A percentile compares a stretch with the other conserved stretches of the same genome.
Conservation (phyloP, 35 echinoderm and acorn worm genomes). For the Holothuria glaberrima region DNA sequence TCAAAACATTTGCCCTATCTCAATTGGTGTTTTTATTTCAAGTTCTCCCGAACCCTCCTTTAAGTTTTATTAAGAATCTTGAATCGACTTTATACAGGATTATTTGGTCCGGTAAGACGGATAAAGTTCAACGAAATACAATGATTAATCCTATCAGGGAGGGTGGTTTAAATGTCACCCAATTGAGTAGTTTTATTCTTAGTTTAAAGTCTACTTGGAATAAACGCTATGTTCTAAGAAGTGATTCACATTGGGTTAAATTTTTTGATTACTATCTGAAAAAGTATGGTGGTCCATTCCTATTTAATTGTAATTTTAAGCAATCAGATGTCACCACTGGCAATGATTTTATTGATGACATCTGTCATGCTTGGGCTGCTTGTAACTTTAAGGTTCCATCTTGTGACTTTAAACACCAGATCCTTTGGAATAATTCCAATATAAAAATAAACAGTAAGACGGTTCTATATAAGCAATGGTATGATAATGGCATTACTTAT, state of each 20-base stretch:
- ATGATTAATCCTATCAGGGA: constrained; percentile 10
- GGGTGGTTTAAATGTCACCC: not conserved
- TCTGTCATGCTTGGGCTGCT: not conserved
- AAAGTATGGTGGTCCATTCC: not conserved
- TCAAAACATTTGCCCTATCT: constrained; percentile 6
- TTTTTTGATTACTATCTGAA: no score
- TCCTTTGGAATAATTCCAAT: not conserved
- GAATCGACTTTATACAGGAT: not conserved
- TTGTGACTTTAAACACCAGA: not conserved
- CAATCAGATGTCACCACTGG: not conserved
- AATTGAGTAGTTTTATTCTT: not conserved
- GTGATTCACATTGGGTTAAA: no score
- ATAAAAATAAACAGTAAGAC: not conserved
- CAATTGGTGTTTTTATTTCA: constrained; percentile 14
- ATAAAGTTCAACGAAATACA: not conserved
- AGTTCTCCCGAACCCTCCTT: not conserved
- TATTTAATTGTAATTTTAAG: not conserved
- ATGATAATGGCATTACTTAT: not conserved
- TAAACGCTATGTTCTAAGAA: not conserved
- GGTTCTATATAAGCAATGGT: not conserved
- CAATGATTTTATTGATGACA: not conserved
- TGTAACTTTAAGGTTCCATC: not conserved
- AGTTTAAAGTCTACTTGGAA: not conserved
- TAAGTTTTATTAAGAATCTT: not conserved
- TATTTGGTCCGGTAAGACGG: not conserved